Evolutionary conservation across 2,113 vertebrate species (phyloP).

Genomic region (Suncus etruscus): DNA sequence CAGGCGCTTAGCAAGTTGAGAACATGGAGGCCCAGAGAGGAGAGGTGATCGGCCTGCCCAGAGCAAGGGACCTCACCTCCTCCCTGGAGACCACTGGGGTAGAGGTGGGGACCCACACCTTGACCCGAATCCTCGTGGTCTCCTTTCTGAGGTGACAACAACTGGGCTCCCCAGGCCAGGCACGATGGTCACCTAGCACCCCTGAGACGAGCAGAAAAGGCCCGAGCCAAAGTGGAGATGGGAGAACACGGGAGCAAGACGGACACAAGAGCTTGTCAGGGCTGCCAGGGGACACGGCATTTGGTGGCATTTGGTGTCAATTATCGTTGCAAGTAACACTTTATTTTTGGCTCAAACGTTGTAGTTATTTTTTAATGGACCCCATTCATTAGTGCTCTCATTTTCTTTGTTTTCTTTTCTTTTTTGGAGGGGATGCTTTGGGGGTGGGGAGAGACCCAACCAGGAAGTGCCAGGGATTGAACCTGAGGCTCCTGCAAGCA

Average conservation of each 20-base stretch:
- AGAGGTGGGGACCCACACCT: too few species aligned
- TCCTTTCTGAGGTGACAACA: background rate
- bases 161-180: background rate
- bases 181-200: too few species aligned
- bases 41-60: background rate
- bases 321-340: background rate
- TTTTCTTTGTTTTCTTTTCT: background rate
- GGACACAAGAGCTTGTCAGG: background rate
- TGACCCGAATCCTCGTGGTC: background rate
- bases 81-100: too few species aligned
- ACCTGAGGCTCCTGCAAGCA: too few species aligned
- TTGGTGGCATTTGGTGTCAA: background rate
- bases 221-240: background rate
- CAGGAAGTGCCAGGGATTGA: too few species aligned
- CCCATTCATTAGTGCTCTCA: background rate
- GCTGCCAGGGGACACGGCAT: background rate
- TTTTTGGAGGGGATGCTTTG: too few species aligned
- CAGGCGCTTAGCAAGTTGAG: background rate
- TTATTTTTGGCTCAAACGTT: background rate
- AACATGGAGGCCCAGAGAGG: background rate
- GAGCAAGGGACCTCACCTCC: background rate
- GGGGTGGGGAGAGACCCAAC: too few species aligned
- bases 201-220: background rate
- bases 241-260: rapidly evolving
- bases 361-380: background rate